phyloP scores from a whole-genome alignment of 1,140 invertebrate species.

The Neodiprion pinetum region DNA sequence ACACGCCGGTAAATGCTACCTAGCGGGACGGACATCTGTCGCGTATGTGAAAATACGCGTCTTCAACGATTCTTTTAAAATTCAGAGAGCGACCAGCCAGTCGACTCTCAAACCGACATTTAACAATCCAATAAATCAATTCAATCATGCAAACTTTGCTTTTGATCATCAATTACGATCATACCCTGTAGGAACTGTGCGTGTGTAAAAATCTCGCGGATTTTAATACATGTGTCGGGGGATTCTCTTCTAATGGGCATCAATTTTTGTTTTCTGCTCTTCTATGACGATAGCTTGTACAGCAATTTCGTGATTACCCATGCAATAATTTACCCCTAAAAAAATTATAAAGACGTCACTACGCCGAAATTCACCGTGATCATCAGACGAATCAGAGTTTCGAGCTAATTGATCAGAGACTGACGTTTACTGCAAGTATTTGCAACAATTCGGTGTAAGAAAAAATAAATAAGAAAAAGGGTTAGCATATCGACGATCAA shows the following conservation, averaged over 20 bases:
- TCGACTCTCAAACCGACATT: slow-evolving; percentile 1
- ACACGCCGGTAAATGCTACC: slow-evolving; percentile 4
- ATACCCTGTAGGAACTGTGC: slow-evolving; percentile 7
- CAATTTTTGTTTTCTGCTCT: slow-evolving; percentile 15
- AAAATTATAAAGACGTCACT: too few species aligned
- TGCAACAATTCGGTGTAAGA: too few species aligned
- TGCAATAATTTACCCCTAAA: too few species aligned
- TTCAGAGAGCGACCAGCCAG: neutral
- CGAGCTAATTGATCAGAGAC: too few species aligned
- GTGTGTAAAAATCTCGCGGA: slow-evolving; percentile 17
- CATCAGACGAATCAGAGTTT: too few species aligned
- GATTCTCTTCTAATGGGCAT: slow-evolving; percentile 22
- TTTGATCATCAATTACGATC: neutral
- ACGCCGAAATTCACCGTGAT: too few species aligned
- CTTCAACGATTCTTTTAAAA: slow-evolving; percentile 7
- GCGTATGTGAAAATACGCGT: neutral
- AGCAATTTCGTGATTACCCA: too few species aligned
- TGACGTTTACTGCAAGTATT: too few species aligned
- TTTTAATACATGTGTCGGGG: slow-evolving; percentile 31
- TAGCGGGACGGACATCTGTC: neutral
- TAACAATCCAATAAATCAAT: slow-evolving; percentile 5
- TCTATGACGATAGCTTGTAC: too few species aligned
- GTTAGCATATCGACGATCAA: too few species aligned
- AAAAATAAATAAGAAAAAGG: too few species aligned
- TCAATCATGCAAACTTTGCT: neutral